phyloP scores from a whole-genome alignment of 2,888 invertebrate genomes.

The Xiphydria camelus region DNA sequence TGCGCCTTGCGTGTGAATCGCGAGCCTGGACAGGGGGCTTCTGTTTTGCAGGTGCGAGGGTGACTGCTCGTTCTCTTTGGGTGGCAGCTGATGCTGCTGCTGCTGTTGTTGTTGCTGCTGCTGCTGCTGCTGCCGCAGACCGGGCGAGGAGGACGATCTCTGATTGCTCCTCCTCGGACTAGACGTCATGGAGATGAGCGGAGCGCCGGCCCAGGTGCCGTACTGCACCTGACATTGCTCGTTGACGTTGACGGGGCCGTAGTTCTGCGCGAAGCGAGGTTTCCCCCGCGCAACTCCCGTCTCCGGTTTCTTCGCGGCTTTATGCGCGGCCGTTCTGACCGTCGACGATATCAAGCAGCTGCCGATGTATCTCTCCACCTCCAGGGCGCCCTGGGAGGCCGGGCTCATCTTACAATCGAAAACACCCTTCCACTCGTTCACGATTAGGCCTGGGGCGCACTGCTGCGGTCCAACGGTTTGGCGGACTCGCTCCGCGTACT shows the following conservation, averaged over 20 bases:
- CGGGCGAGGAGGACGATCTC: slow-evolving; percentile 39
- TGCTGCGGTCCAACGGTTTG: too few species aligned
- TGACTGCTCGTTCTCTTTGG: slow-evolving; percentile 28
- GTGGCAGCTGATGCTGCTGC: slow-evolving; percentile 28
- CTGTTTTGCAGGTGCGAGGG: slow-evolving; percentile 44
- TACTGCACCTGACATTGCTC: slow-evolving; percentile 38
- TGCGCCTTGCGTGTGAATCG: slow-evolving; percentile 82
- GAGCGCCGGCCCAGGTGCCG: slow-evolving; percentile 79
- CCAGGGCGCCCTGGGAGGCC: slow-evolving; percentile 64
- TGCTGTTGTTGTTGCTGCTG: slow-evolving; percentile 22
- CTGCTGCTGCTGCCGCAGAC: slow-evolving; percentile 28
- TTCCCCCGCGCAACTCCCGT: slow-evolving; percentile 19
- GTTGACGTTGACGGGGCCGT: slow-evolving; percentile 22
- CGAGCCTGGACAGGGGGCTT: slow-evolving; percentile 71
- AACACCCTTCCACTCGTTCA: slow-evolving; percentile 23
- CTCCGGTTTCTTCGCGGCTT: slow-evolving; percentile 15
- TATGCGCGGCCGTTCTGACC: slow-evolving; percentile 29
- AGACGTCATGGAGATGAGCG: slow-evolving; percentile 75
- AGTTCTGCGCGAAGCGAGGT: slow-evolving; percentile 27
- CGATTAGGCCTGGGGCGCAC: slow-evolving; percentile 1
- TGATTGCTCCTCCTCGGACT: slow-evolving; percentile 61
- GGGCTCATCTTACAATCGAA: slow-evolving; percentile 70
- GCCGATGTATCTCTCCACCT: slow-evolving; percentile 68
- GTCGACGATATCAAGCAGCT: slow-evolving; percentile 64
- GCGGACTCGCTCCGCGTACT: too few species aligned